Evolutionary conservation across 2,113 vertebrate genomes (phyloP), one percentile per base, ranked within the genome.

Genomic region (Dinomys branickii): DNA sequence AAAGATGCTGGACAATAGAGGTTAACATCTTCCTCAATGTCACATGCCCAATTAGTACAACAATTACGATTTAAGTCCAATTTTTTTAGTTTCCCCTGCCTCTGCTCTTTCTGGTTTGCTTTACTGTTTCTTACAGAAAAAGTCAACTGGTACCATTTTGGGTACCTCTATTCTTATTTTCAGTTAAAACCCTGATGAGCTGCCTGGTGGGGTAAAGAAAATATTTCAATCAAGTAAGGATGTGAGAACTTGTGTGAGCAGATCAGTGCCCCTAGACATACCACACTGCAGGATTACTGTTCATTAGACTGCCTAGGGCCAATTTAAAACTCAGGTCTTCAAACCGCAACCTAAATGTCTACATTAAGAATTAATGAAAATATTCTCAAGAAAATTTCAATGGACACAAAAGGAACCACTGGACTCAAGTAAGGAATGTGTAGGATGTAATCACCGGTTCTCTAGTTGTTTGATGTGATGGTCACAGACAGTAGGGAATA

Each of bases 101-200:
- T 67, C 52, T n/a, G 11, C 0, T 35, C 28, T 89, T 88, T 71
- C 16, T 94, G 20, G 11, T 82, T 92, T 88, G 84, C 1, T 94
- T 92, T 50, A 1, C 44, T 94, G 7, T 86, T 50, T 88, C 38
- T 94, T 94, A 92, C 13, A 85, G 20, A 35, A 90, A 97, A n/a
- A 81, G 10, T 24, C 16, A 80, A 26, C 82, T 83, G 89, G 67
- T 17, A 80, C 16, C 54, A 22, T 82, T 78, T 71, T n/a, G 78
- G 22, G 35, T 44, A 19, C 7, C 24, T 88, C 22, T 17, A 69
- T 63, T 67, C n/a, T 35, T 89, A 87, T 75, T 94, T 95, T 89
- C 95, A 96, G 90, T 86, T 95, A 92, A 94, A 93, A 89, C 11
- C 24, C 58, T 94, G 30, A 54, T 24, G 88, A 65, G 52, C 26